Percentiles rank a stretch among this genome's conserved stretches.
phyloP scores from a whole-genome alignment of 1,140 invertebrate species.

The Bombus waltoni region DNA sequence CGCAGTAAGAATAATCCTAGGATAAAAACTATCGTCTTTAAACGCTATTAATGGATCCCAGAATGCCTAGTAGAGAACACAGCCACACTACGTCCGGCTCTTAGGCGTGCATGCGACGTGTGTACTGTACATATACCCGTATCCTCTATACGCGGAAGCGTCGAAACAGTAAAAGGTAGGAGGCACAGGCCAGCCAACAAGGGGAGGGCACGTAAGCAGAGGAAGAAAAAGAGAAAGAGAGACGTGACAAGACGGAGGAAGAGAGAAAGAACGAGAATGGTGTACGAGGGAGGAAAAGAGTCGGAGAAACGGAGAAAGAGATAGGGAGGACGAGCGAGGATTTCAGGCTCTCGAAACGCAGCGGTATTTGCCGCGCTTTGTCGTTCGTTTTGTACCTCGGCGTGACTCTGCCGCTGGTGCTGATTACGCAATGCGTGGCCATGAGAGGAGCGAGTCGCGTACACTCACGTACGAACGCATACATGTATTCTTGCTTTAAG shows the following conservation, averaged over 20 bases:
- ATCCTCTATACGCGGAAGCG: conserved; percentile 60
- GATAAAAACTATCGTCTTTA: conserved; percentile 46
- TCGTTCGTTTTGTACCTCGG: conserved; percentile 76
- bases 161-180: conserved; percentile 50
- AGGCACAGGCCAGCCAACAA: conserved; percentile 25
- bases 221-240: conserved; percentile 28
- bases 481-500: conserved; percentile 51
- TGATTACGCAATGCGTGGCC: conserved; percentile 81
- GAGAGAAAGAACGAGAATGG: conserved; percentile 10
- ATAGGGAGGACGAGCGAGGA: conserved; percentile 56
- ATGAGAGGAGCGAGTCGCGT: conserved; percentile 76
- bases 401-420: conserved; percentile 73
- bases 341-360: conserved; percentile 61
- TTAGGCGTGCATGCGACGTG: conserved; percentile 26
- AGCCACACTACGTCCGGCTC: conserved; percentile 11
- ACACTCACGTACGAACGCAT: conserved; percentile 38
- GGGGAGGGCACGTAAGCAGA: neutral
- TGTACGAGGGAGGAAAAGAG: conserved; percentile 32
- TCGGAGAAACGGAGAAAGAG: conserved; percentile 29
- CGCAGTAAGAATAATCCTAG: conserved; percentile 52
- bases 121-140: conserved; percentile 23
- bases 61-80: conserved; percentile 3
- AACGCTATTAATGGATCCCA: conserved; percentile 49
- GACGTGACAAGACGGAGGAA: conserved; percentile 17
- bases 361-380: conserved; percentile 74